Percentiles rank a stretch among this genome's conserved stretches.
phyloP scores from a whole-genome alignment of 2,888 invertebrate genomes.

The Lordiphosa fenestrarum region DNA sequence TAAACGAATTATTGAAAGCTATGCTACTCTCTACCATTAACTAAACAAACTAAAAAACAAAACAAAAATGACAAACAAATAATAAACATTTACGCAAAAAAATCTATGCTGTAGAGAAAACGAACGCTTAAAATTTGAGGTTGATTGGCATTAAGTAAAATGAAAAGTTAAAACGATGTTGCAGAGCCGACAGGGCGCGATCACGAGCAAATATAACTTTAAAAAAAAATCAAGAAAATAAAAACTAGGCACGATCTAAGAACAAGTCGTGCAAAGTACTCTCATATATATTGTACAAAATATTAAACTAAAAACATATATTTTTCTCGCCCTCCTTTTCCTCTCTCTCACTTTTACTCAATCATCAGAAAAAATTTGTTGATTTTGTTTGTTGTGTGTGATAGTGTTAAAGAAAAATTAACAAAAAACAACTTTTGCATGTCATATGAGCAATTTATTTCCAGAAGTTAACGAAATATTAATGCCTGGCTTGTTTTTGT shows the following conservation, averaged over 20 bases:
- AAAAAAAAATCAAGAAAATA: constrained; percentile 17
- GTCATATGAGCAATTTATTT: constrained; percentile 50
- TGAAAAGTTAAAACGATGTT: constrained; percentile 69
- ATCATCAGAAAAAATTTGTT: constrained; percentile 37
- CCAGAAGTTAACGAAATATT: constrained; percentile 23
- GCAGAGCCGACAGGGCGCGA: constrained; percentile 78
- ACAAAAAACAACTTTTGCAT: constrained; percentile 26
- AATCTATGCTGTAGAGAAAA: constrained; percentile 55
- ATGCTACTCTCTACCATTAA: constrained; percentile 62
- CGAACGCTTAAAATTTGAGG: constrained; percentile 75
- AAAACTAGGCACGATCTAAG: constrained; percentile 29
- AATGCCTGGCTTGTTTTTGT: constrained; percentile 47
- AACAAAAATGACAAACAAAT: not conserved
- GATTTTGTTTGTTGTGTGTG: constrained; percentile 69
- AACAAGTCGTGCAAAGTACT: constrained; percentile 59
- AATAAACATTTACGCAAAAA: constrained; percentile 36
- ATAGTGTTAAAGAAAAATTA: constrained; percentile 39
- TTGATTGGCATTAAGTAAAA: constrained; percentile 78
- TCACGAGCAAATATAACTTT: constrained; percentile 49
- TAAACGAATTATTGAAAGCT: constrained; percentile 75
- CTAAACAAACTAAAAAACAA: constrained; percentile 36
- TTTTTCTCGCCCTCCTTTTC: constrained; percentile 55
- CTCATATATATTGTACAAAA: constrained; percentile 66
- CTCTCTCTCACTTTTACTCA: constrained; percentile 20
- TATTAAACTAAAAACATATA: constrained; percentile 42